Conservation (phyloP, 2,888 invertebrate genomes). For the Malthinus seriepunctatus region DNA sequence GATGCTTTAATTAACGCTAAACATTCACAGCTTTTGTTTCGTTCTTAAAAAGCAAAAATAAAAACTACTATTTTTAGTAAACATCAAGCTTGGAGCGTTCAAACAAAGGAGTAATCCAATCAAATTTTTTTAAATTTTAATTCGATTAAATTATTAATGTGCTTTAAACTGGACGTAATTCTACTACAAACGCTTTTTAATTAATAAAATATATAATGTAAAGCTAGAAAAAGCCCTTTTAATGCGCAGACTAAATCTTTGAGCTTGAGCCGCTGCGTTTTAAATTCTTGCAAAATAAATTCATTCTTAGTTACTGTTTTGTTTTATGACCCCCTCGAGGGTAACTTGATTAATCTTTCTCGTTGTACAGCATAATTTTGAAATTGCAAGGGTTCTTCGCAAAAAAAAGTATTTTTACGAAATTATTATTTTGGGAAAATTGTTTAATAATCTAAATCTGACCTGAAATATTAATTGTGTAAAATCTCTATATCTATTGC, state of each 20-base stretch:
- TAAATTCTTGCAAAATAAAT: constrained; percentile 42
- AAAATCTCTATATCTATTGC: constrained; percentile 6
- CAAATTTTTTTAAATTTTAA: not conserved
- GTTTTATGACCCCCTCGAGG: constrained; percentile 40
- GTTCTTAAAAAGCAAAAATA: too few relatives aligned
- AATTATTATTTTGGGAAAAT: constrained; percentile 5
- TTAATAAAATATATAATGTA: constrained; percentile 22
- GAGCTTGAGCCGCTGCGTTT: constrained; percentile 25
- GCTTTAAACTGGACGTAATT: constrained; percentile 5
- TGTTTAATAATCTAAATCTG: not conserved
- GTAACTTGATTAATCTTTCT: constrained; percentile 42
- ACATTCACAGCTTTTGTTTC: too few relatives aligned
- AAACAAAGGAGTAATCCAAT: too few relatives aligned
- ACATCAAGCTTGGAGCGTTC: too few relatives aligned
- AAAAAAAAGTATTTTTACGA: too few relatives aligned
- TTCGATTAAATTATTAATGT: constrained; percentile 11
- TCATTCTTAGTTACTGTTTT: constrained; percentile 43
- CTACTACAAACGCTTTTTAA: constrained; percentile 22
- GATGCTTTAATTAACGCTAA: too few relatives aligned
- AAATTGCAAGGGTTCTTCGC: constrained; percentile 17
- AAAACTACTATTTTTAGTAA: too few relatives aligned
- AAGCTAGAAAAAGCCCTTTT: constrained; percentile 24
- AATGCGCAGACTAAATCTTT: constrained; percentile 22
- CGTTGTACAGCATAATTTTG: constrained; percentile 32
- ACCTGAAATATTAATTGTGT: not conserved